phyloP scores from a whole-genome alignment of 2,888 invertebrate genomes.

The Lasioglossum pauxillum region DNA sequence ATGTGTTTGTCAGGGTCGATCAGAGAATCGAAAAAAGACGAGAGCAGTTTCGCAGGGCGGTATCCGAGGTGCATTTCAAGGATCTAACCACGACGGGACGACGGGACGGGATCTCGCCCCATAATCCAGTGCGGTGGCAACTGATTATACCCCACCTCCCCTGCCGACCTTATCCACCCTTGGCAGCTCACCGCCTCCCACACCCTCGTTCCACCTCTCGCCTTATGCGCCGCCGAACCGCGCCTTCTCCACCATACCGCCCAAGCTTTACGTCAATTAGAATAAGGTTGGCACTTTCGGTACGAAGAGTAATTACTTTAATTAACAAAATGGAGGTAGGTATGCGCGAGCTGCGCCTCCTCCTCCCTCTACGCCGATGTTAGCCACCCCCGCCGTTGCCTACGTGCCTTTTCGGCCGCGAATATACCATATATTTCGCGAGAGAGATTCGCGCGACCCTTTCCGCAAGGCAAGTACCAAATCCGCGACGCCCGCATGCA shows the following conservation, averaged over 20 bases:
- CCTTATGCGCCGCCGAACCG: conserved; percentile 69
- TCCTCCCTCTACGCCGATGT: conserved; percentile 61
- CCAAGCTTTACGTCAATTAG: conserved; percentile 85
- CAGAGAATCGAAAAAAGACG: conserved; percentile 59
- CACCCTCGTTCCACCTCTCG: conserved; percentile 56
- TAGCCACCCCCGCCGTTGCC: conserved; percentile 83
- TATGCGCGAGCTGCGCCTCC: conserved; percentile 70
- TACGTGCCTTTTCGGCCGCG: conserved; percentile 65
- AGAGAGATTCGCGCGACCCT: conserved; percentile 84
- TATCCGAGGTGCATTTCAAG: conserved; percentile 77
- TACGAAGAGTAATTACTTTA: conserved; percentile 86
- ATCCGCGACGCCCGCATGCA: conserved; percentile 60
- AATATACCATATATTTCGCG: conserved; percentile 82
- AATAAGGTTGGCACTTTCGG: conserved; percentile 85
- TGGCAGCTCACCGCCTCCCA: conserved; percentile 63
- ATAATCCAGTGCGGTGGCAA: conserved; percentile 84
- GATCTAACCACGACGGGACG: conserved; percentile 79
- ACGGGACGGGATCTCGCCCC: conserved; percentile 76
- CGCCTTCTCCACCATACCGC: conserved; percentile 73
- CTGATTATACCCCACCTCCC: conserved; percentile 82
- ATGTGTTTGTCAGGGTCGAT: conserved; percentile 37
- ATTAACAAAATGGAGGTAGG: conserved; percentile 85
- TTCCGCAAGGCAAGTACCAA: conserved; percentile 79
- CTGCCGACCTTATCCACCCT: conserved; percentile 80
- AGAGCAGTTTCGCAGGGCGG: conserved; percentile 70